These are phyloP conservation scores for Sclerurus mexicanus DNA, from an alignment of 2,113 vertebrate species.

Conservation along the genomic window DNA sequence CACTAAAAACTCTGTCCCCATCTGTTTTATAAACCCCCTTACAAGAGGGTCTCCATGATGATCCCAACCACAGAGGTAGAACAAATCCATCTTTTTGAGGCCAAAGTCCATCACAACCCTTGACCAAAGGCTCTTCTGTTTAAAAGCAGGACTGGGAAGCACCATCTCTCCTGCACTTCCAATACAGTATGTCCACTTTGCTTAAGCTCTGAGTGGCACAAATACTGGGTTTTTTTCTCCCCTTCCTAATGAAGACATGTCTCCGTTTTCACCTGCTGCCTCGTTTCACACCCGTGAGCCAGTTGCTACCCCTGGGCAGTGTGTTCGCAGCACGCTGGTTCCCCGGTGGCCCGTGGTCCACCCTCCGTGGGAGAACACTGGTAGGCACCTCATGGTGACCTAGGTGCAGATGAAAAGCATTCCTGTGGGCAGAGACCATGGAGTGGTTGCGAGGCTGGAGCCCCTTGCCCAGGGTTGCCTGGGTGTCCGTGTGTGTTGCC, in stretches of 20 bases:
- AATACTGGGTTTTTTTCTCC: neutral
- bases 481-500: neutral
- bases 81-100: neutral
- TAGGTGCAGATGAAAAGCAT: neutral
- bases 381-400: neutral
- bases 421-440: neutral
- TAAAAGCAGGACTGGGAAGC: neutral
- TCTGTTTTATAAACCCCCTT: neutral
- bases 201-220: neutral
- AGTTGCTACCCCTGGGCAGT: neutral
- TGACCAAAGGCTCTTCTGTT: neutral
- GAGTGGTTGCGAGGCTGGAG: neutral
- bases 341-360: neutral
- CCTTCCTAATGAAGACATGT: accelerated
- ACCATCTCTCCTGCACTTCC: neutral
- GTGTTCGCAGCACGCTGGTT: accelerated
- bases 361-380: neutral
- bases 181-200: neutral
- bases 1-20: neutral
- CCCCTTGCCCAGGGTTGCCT: neutral
- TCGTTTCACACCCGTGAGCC: neutral
- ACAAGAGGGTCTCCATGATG: accelerated
- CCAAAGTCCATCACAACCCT: neutral
- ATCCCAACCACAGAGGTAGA: accelerated
- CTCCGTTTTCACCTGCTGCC: neutral